These are phyloP conservation scores for Chitala chitala DNA, from an alignment of 2,113 vertebrate genomes.

Conservation along the genomic window DNA sequence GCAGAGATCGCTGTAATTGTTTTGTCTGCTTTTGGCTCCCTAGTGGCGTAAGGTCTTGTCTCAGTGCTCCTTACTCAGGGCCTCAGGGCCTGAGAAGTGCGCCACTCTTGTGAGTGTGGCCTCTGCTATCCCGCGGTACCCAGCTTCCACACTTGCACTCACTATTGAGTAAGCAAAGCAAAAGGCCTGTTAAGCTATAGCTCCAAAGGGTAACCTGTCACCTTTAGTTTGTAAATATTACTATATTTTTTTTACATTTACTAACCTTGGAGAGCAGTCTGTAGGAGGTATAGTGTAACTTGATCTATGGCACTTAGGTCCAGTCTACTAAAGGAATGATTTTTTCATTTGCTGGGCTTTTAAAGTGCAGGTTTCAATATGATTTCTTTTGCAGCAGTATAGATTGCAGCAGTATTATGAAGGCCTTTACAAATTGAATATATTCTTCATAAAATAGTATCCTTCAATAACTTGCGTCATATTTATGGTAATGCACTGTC, in stretches of 20 bases:
- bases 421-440: neutral
- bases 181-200: neutral
- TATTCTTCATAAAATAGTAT: constrained; percentile 3
- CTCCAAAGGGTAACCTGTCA: neutral
- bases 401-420: constrained; percentile 1
- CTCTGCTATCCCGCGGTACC: neutral
- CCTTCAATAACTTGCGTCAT: neutral
- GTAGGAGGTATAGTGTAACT: neutral
- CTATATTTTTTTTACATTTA: neutral
- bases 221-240: neutral
- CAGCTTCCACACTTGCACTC: too few species aligned
- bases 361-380: constrained; percentile 12
- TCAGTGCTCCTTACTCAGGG: neutral
- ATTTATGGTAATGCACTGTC: neutral
- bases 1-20: constrained; percentile 21
- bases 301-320: constrained; percentile 1
- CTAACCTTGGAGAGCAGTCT: neutral
- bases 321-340: neutral
- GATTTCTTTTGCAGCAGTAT: constrained; percentile 5
- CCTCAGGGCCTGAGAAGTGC: constrained; percentile 12
- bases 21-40: constrained; percentile 23
- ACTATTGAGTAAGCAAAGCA: neutral
- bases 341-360: neutral
- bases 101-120: neutral
- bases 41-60: constrained; percentile 19